Evolutionary conservation across 2,113 vertebrate genomes (phyloP), one percentile per base, ranked within the genome.

Genomic region (Phainopepla nitens): DNA sequence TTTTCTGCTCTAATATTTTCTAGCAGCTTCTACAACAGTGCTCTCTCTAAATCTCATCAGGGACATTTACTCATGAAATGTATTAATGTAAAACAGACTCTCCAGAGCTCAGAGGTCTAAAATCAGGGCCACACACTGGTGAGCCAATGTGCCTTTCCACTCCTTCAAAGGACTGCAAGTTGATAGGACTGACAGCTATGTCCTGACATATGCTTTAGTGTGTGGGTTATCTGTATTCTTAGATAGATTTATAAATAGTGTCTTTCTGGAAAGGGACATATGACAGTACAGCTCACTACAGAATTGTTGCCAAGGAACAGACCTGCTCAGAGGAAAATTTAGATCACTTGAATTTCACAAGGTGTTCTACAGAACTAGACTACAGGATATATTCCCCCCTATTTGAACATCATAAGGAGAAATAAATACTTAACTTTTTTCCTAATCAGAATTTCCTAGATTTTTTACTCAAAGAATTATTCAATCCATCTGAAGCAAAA

Each of bases 181-280:
- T 90, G 93, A 85, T 54, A 82, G 71, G 64, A 78, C 76, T 90
- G 92, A 96, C 90, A 97, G 76, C 86, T 90, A 85, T 92, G 85
- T 68, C 96, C 72, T 94, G 87, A 94, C 92, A 96, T 91, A 95
- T 86, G 93, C 76, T 95, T 93, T 86, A 75, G 71, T 78, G 92
- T 93, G 92, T 54, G 94, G 95, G 92, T 95, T 96, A 93, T 96
- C 92, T 86, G 76, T 90, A 94, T 96, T 96, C 95, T 96, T 93
- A 95, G 69, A 94, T 45, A 69, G 76, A 90, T 81, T 95, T 96
- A 94, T 93, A 92, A 97, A 97, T 95, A 91, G 29, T 85, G 82
- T 60, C 87, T 94, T 89, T 94, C 84, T 91, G 92, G 75, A 93
- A 98, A 89, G 68, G 78, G 89, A 94, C 92, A 96, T 93, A 91